Conservation (phyloP, 2,113 vertebrate genomes). For the Tympanuchus pallidicinctus region DNA sequence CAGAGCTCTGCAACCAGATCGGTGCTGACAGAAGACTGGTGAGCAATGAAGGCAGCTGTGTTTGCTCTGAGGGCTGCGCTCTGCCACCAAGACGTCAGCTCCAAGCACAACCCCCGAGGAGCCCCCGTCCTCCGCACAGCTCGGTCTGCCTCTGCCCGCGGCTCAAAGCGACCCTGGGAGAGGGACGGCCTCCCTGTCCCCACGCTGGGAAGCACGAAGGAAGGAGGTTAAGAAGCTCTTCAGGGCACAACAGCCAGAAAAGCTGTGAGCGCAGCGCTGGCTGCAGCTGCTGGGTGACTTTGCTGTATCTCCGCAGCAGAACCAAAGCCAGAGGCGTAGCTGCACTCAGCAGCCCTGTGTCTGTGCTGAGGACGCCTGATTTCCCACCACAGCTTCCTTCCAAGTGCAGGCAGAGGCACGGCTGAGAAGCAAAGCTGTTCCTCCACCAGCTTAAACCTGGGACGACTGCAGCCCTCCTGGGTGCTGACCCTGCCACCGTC, state of each 20-base stretch:
- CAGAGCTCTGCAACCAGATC: background rate
- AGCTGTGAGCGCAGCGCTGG: background rate
- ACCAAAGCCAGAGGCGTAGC: background rate
- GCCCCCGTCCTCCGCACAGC: background rate
- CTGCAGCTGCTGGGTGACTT: background rate
- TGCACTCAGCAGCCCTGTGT: background rate
- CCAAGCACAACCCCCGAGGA: background rate
- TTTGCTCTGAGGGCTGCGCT: background rate
- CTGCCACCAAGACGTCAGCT: background rate
- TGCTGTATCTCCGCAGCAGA: accelerated
- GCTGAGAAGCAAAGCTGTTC: background rate
- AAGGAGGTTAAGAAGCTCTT: background rate
- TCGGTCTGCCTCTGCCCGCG: background rate
- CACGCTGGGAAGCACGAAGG: background rate
- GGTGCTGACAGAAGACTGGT: background rate
- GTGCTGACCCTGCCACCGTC: background rate
- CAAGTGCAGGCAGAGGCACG: background rate
- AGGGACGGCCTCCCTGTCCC: background rate
- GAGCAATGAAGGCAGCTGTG: accelerated
- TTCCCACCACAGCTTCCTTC: background rate
- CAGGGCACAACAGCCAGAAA: background rate
- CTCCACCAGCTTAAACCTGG: too few relatives aligned
- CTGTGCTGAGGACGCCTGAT: background rate
- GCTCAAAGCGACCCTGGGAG: background rate
- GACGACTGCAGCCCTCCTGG: background rate